Percentiles rank a stretch among this genome's conserved stretches.
phyloP scores from a whole-genome alignment of 2,113 vertebrate genomes.

The Sula dactylatra region DNA sequence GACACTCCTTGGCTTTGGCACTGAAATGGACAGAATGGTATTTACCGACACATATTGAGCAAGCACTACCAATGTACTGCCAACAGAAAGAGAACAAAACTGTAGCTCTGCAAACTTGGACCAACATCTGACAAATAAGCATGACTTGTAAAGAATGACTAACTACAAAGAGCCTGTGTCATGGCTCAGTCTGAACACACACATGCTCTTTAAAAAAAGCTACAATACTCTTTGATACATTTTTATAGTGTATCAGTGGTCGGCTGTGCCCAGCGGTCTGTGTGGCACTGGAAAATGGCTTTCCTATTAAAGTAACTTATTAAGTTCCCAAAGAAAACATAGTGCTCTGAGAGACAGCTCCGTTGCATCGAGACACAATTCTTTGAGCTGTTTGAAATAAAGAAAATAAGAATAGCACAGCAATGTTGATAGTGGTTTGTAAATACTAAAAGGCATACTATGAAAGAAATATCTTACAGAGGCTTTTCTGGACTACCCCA shows the following conservation, averaged over 20 bases:
- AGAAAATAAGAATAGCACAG: not conserved
- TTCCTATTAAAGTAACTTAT: not conserved
- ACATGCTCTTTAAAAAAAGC: not conserved
- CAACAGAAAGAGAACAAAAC: slow-evolving; percentile 24
- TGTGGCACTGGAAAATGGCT: not conserved
- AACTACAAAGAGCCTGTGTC: slow-evolving; percentile 13
- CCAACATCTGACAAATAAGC: slow-evolving; percentile 39
- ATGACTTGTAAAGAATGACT: slow-evolving; percentile 17
- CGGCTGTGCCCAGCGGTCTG: not conserved
- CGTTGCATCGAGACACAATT: not conserved
- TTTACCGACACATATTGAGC: slow-evolving; percentile 21
- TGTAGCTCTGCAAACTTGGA: slow-evolving; percentile 29
- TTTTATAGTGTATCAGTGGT: not conserved
- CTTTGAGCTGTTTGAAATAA: not conserved
- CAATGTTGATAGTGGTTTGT: not conserved
- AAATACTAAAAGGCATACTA: not conserved
- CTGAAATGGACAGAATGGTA: not conserved
- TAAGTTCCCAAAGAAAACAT: not conserved
- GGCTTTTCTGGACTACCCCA: not conserved
- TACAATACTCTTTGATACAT: not conserved
- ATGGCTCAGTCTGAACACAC: not conserved
- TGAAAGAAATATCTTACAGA: not conserved
- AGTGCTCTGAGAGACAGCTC: not conserved
- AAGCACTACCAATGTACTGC: not conserved
- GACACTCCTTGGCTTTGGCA: not conserved